Evolutionary conservation across 2,797 vertebrate genomes (phyloP).

Genomic region (Pitangus sulphuratus): DNA sequence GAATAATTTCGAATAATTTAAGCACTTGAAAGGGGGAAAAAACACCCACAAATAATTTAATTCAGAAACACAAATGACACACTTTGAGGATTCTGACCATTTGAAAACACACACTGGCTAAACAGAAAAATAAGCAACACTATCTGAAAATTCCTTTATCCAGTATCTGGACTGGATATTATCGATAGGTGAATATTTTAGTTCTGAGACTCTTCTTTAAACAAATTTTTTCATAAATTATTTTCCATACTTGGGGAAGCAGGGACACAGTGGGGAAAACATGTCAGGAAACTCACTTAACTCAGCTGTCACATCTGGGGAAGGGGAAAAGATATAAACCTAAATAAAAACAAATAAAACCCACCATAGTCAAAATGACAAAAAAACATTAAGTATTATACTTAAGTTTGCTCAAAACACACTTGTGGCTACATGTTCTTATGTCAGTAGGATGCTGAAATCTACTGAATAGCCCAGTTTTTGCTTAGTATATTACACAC

Average conservation of each 20-base stretch:
- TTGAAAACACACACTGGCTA: neutral
- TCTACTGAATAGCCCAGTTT: neutral
- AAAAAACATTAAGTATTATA: neutral
- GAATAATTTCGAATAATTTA: neutral
- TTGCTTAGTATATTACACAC: neutral
- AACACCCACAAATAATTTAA: neutral
- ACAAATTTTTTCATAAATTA: neutral
- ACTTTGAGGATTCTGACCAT: neutral
- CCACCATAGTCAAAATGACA: rapidly evolving
- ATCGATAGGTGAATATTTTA: neutral
- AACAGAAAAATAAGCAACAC: neutral
- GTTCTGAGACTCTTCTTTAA: neutral
- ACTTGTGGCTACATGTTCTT: neutral
- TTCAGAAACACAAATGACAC: neutral
- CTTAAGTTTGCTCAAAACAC: neutral
- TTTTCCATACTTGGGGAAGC: neutral
- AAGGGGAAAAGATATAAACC: neutral
- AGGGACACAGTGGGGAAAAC: neutral
- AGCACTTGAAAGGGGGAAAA: neutral
- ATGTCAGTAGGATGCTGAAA: neutral
- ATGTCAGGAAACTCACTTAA: neutral
- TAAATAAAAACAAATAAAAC: neutral
- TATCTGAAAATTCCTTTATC: neutral
- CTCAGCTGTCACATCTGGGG: neutral
- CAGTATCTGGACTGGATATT: neutral